These are phyloP conservation scores for Paragorgia papillata DNA, from an alignment of 92 coral and sea anemone genomes.

Conservation along the genomic window DNA sequence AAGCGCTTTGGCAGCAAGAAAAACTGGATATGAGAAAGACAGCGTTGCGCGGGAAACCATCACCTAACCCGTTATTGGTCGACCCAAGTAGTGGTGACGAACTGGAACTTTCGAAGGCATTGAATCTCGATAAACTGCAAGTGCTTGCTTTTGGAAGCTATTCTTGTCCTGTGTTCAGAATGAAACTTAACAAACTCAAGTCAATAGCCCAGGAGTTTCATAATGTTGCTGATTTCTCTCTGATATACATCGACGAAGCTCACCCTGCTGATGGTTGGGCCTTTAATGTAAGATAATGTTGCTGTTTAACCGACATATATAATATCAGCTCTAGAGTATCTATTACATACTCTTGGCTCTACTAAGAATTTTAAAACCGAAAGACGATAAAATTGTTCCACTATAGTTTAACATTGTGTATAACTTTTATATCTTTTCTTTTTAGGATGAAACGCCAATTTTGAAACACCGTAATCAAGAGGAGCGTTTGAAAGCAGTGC, in stretches of 20 bases:
- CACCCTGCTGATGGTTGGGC: slow-evolving; percentile 87
- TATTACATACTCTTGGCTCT: no score
- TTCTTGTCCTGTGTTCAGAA: slow-evolving; percentile 92
- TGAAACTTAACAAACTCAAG: slow-evolving; percentile 68
- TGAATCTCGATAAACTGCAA: slow-evolving; percentile 77
- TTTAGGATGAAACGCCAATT: slow-evolving; percentile 28
- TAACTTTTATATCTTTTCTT: no score
- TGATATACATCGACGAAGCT: slow-evolving; percentile 78
- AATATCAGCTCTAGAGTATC: no score
- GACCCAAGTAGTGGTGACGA: slow-evolving; percentile 64
- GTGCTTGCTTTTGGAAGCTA: slow-evolving; percentile 91
- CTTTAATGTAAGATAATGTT: slow-evolving; percentile 60
- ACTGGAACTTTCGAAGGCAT: slow-evolving; percentile 61
- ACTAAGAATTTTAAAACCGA: no score
- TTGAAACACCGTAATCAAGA: slow-evolving; percentile 16
- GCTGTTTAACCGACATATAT: no score
- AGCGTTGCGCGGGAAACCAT: slow-evolving; percentile 56
- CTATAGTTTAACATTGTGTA: no score
- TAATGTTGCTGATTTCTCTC: slow-evolving; percentile 67
- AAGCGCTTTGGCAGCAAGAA: slow-evolving; percentile 46
- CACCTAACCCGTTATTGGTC: slow-evolving; percentile 78
- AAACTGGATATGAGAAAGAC: slow-evolving; percentile 59
- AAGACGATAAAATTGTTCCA: no score
- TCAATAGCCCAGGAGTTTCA: slow-evolving; percentile 61
- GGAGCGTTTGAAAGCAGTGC: slow-evolving; percentile 30